Percentiles rank a stretch among this genome's conserved stretches.
These are phyloP conservation scores for Potamilus streckersoni DNA, from an alignment of 1,140 invertebrate genomes.

Conservation along the genomic window DNA sequence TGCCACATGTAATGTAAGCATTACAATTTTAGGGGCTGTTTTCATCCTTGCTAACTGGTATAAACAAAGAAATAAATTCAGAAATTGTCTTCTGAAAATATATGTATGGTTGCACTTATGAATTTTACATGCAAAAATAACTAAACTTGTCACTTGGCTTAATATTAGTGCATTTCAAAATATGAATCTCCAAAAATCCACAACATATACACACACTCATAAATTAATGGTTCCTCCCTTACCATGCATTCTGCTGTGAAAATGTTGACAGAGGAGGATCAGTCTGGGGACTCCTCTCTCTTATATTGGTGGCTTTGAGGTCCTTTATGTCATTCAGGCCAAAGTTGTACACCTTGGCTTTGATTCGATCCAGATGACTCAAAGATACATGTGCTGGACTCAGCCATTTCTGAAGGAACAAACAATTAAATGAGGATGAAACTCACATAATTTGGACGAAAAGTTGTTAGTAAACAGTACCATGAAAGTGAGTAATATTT, in stretches of 20 bases:
- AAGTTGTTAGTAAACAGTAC: neutral
- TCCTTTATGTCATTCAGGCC: slow-evolving; percentile 40
- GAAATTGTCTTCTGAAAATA: no score
- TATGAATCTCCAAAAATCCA: no score
- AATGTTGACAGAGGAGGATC: slow-evolving; percentile 38
- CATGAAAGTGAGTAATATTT: slow-evolving; percentile 1
- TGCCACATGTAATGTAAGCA: no score
- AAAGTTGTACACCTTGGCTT: slow-evolving; percentile 51
- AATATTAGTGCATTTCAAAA: no score
- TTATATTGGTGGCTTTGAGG: slow-evolving; percentile 38
- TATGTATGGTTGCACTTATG: no score
- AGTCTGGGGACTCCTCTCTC: slow-evolving; percentile 14
- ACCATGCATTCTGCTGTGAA: slow-evolving; percentile 42
- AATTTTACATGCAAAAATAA: no score
- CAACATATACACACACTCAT: no score
- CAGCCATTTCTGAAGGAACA: slow-evolving; percentile 48
- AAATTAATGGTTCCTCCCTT: neutral
- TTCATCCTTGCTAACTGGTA: no score
- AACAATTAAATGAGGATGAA: neutral
- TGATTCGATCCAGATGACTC: slow-evolving; percentile 43
- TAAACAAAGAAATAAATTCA: no score
- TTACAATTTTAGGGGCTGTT: no score
- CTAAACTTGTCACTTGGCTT: no score
- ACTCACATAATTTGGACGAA: neutral
- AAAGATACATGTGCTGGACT: slow-evolving; percentile 44